Base-by-base conservation (phyloP, 1,140 invertebrate species). In the Ceratosolen fusciceps region DNA sequence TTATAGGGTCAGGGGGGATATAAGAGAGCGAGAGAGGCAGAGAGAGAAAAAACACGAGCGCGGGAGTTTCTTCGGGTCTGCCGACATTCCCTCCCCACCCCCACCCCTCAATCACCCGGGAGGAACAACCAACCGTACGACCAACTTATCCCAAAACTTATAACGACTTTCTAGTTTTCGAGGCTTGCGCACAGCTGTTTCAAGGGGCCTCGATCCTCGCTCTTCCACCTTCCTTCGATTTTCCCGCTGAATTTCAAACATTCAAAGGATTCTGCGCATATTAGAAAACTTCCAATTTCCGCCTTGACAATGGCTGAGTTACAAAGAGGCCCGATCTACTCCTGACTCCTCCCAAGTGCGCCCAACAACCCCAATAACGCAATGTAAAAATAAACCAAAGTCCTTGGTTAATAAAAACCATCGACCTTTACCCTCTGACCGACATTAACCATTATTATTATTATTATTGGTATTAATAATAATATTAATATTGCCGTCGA, bases 271-370 rank as follows among this genome's bases (percentile, higher is more conserved):
- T 74, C 73, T 43, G 52, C 16, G 72, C 73, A 75, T 80, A 80
- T 80, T 80, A 80, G 54, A 80, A 80, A 80, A 80, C 73, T 75
- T 80, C 39, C 52, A 56, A 70, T 80, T 75, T 71, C n/a, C 9
- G n/a, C 34, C 43, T 21, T 49, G 72, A 79, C 72, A 70, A 68
- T 68, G 58, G 60, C 52, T n/a, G 16, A 24, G 16, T 39, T 19
- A 60, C 9, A 60, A 60, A 19, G 12, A 31, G 29, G 3, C 0
- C n/a, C 10, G 0, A 43, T 31, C 4, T 2, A 58, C n/a, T n/a
- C 12, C 12, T 31, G 24, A 26, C 12, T 43, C 39, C 12, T 43
- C n/a, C n/a, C 39, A 58, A 10, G 1, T 8, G 0, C 26, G 16
- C 58, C 26, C 14, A 60, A 31, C 7, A 60, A 60, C 0, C 14